A percentile compares a stretch with the other conserved stretches of the same genome.
Conservation (phyloP, 2,888 invertebrate species). For the Meta bourneti region DNA sequence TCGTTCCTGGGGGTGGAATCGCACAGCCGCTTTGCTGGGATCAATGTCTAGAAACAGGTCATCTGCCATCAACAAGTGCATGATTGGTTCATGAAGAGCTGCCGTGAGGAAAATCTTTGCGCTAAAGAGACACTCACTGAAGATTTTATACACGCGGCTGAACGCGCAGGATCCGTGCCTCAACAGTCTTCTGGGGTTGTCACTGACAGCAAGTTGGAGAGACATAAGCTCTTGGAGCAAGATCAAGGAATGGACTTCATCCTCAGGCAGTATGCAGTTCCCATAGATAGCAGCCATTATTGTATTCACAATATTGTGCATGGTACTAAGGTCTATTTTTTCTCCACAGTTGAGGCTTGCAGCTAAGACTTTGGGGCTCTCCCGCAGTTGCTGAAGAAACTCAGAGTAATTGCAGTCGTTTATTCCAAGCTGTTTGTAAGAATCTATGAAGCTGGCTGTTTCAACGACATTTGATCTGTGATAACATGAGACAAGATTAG, state of each 20-base stretch:
- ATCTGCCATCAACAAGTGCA: slow-evolving; percentile 89
- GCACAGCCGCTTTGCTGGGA: slow-evolving; percentile 86
- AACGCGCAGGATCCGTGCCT: slow-evolving; percentile 93
- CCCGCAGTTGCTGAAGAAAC: slow-evolving; percentile 86
- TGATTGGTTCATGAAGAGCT: slow-evolving; percentile 93
- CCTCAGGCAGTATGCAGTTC: slow-evolving; percentile 88
- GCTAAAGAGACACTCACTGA: slow-evolving; percentile 93
- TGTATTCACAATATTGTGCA: slow-evolving; percentile 83
- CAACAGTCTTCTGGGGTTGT: slow-evolving; percentile 85
- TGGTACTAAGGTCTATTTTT: slow-evolving; percentile 81
- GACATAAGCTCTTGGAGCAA: slow-evolving; percentile 86
- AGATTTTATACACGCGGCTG: slow-evolving; percentile 90
- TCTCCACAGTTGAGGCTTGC: slow-evolving; percentile 87
- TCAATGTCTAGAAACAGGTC: slow-evolving; percentile 95
- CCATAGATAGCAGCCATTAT: slow-evolving; percentile 87
- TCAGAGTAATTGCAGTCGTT: slow-evolving; percentile 87
- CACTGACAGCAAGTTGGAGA: slow-evolving; percentile 84
- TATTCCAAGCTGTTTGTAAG: slow-evolving; percentile 90
- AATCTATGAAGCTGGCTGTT: slow-evolving; percentile 87
- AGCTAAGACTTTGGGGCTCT: slow-evolving; percentile 87
- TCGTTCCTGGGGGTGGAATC: slow-evolving; percentile 84
- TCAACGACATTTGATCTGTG: slow-evolving; percentile 86
- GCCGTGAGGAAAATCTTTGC: slow-evolving; percentile 96
- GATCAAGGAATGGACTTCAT: slow-evolving; percentile 86
- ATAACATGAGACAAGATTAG: slow-evolving; percentile 89